Evolutionary conservation across 2,113 vertebrate genomes (phyloP).

Genomic region (Alces alces): DNA sequence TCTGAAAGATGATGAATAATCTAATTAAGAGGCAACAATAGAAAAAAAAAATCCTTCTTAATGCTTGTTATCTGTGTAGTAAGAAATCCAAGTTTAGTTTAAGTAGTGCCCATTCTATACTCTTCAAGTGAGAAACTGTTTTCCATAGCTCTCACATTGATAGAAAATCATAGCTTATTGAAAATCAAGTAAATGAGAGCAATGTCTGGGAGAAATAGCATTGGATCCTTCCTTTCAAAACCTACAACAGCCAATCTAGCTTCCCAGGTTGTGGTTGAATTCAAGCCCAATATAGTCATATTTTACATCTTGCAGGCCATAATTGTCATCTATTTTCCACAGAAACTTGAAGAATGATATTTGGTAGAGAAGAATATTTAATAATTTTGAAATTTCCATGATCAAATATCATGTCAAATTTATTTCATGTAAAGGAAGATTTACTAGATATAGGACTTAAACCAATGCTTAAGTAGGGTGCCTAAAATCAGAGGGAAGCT

Average conservation of each 20-base stretch:
- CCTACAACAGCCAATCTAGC: background rate
- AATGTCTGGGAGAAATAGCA: background rate
- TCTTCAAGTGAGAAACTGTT: background rate
- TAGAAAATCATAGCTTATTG: background rate
- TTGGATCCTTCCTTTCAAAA: background rate
- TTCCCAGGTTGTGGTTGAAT: background rate
- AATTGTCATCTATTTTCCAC: background rate
- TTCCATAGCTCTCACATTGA: background rate
- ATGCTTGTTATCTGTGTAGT: background rate
- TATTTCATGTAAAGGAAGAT: background rate
- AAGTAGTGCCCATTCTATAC: background rate
- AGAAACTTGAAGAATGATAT: background rate
- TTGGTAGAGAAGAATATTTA: background rate
- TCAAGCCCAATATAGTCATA: background rate
- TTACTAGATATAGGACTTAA: background rate
- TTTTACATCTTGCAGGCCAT: background rate
- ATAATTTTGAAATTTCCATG: background rate
- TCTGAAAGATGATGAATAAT: background rate
- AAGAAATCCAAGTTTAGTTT: background rate
- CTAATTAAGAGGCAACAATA: background rate
- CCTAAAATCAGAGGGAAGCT: background rate
- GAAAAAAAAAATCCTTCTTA: background rate
- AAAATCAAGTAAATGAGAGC: background rate
- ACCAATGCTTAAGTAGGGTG: background rate
- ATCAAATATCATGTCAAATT: background rate